Percentiles rank a stretch among this genome's conserved stretches.
phyloP scores from a whole-genome alignment of 2,113 vertebrate genomes.

The Poeciliopsis turrubarensis region DNA sequence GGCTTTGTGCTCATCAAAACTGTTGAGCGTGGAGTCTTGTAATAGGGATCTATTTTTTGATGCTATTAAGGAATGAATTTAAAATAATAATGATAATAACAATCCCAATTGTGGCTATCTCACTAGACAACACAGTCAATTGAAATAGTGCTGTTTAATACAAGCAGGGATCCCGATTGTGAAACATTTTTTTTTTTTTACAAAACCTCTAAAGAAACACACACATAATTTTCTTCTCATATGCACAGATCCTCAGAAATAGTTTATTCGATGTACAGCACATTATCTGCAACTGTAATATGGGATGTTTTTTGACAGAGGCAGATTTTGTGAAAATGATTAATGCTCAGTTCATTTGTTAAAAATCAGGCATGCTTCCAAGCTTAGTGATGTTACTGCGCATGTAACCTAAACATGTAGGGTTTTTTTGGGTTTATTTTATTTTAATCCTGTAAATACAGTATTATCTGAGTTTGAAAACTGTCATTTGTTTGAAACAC shows the following conservation, averaged over 20 bases:
- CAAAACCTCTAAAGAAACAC: neutral
- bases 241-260: too few species aligned
- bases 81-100: neutral
- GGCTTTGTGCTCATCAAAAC: neutral
- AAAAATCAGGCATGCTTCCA: too few species aligned
- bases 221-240: neutral
- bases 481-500: too few species aligned
- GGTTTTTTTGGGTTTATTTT: neutral
- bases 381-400: too few species aligned
- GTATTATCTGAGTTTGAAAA: too few species aligned
- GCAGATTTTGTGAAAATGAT: too few species aligned
- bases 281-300: too few species aligned
- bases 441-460: too few species aligned
- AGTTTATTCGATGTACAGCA: too few species aligned
- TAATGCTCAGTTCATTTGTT: too few species aligned
- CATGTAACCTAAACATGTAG: neutral
- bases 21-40: neutral
- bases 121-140: neutral
- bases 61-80: neutral
- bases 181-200: neutral
- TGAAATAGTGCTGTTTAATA: neutral
- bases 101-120: neutral
- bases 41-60: neutral
- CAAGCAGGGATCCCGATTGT: neutral
- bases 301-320: too few species aligned